Conservation (phyloP, 2,113 vertebrate species). For the Acrocephalus kingi region DNA sequence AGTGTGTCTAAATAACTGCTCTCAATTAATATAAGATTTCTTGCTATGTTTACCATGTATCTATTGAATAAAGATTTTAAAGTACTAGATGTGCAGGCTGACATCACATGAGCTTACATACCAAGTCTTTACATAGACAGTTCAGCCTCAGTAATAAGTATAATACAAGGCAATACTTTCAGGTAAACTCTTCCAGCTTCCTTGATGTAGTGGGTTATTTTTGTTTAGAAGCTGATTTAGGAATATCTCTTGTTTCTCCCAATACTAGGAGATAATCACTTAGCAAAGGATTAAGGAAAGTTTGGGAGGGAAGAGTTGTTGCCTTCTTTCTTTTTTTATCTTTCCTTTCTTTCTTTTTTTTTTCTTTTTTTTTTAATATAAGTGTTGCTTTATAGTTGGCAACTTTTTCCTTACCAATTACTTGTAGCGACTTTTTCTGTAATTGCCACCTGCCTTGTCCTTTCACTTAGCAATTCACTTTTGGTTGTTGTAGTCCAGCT, state of each 20-base stretch:
- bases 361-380: background rate
- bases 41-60: background rate
- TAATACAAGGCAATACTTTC: background rate
- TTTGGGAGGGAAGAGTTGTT: accelerated
- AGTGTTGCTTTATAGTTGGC: background rate
- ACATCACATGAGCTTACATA: background rate
- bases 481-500: background rate
- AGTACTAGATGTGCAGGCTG: background rate
- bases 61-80: background rate
- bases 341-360: too few relatives aligned
- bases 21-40: background rate
- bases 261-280: background rate
- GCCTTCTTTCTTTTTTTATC: accelerated
- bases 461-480: constrained; percentile 13
- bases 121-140: background rate
- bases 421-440: background rate
- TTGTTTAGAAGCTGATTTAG: background rate
- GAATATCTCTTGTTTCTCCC: background rate
- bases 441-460: background rate
- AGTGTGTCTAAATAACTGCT: background rate
- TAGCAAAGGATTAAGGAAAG: background rate
- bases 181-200: background rate
- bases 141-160: background rate
- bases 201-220: background rate
- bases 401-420: background rate